These are phyloP conservation scores for Drosophila helvetica DNA, from an alignment of 2,888 invertebrate genomes.

Conservation along the genomic window DNA sequence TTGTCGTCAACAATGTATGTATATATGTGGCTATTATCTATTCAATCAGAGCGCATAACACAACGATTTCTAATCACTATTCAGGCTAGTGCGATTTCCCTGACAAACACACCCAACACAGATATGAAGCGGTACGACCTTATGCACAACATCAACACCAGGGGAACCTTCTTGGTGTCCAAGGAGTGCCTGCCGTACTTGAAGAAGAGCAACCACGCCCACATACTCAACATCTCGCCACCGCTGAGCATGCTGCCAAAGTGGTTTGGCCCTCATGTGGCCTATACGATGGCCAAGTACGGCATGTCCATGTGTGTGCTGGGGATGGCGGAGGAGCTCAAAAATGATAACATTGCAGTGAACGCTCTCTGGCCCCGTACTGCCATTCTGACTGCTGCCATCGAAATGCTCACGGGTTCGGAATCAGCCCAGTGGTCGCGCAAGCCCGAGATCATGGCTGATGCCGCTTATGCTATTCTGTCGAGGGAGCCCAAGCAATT, in stretches of 20 bases:
- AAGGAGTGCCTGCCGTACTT: constrained; percentile 95
- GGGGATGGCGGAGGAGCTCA: constrained; percentile 98
- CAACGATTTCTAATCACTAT: not conserved
- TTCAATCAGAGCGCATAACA: not conserved
- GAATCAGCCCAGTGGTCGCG: constrained; percentile 81
- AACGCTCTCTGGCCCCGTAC: constrained; percentile 99
- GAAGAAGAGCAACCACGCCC: constrained; percentile 93
- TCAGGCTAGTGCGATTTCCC: constrained; percentile 94
- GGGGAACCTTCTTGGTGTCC: constrained; percentile 98
- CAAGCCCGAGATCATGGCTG: constrained; percentile 83
- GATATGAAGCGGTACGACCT: constrained; percentile 98
- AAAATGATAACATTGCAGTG: constrained; percentile 92
- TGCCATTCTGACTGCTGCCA: constrained; percentile 96
- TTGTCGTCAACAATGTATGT: constrained; percentile 92
- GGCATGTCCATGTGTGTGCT: constrained; percentile 99
- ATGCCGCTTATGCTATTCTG: constrained; percentile 82
- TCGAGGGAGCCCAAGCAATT: constrained; percentile 89
- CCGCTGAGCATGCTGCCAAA: constrained; percentile 94
- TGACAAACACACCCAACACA: constrained; percentile 92
- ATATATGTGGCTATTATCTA: not conserved
- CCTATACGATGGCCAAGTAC: constrained; percentile 99
- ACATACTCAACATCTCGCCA: constrained; percentile 97
- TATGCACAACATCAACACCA: constrained; percentile 96
- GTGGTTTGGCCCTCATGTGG: constrained; percentile 96
- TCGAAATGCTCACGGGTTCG: constrained; percentile 91